Conservation (phyloP, 2,888 invertebrate species). For the Sarcophaga subvicina region DNA sequence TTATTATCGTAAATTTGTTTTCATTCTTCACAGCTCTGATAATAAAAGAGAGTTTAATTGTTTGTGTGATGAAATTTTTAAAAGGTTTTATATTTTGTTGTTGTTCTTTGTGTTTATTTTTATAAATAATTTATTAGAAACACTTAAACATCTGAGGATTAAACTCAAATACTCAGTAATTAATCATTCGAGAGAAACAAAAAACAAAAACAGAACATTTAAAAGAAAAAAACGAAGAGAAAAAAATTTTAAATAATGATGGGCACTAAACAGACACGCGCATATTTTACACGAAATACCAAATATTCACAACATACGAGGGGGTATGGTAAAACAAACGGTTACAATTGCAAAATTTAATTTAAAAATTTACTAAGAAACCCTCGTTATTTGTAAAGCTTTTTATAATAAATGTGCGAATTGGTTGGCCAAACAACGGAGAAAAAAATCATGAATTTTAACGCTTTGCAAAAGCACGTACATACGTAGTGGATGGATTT, state of each 20-base stretch:
- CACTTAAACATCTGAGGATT: conserved; percentile 46
- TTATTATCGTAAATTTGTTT: not conserved
- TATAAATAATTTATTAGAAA: conserved; percentile 42
- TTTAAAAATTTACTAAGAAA: too few species aligned
- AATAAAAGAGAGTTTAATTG: not conserved
- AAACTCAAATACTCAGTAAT: conserved; percentile 38
- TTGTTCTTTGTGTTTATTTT: not conserved
- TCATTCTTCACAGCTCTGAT: not conserved
- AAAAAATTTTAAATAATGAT: not conserved
- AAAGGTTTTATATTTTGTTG: not conserved
- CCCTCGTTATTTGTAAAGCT: too few species aligned
- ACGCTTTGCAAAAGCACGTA: not conserved
- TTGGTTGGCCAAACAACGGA: too few species aligned
- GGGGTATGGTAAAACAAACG: too few species aligned
- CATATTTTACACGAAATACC: not conserved
- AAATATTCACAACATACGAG: not conserved
- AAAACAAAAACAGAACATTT: not conserved
- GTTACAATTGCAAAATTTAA: too few species aligned
- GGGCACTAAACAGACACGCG: conserved; percentile 6
- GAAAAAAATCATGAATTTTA: too few species aligned
- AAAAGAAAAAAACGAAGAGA: not conserved
- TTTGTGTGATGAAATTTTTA: not conserved
- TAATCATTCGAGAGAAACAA: conserved; percentile 33
- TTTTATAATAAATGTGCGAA: too few species aligned
- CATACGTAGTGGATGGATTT: too few species aligned